Percentiles rank a stretch among this genome's conserved stretches.
These are phyloP conservation scores for Argyresthia goedartella DNA, from an alignment of 2,888 invertebrate species.

Conservation along the genomic window DNA sequence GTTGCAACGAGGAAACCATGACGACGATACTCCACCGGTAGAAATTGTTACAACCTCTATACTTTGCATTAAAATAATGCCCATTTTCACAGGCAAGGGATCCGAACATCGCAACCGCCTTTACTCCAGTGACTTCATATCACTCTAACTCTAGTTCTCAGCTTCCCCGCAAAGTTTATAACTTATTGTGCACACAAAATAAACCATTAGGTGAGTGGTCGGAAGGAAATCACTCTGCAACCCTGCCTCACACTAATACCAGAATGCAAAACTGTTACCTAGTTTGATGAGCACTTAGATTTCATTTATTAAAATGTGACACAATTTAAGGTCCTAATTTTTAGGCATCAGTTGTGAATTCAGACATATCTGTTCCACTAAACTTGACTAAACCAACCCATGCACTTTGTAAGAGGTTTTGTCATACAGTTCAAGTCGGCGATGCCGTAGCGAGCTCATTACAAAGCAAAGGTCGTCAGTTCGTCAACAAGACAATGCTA, in stretches of 20 bases:
- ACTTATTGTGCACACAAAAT: slow-evolving; percentile 56
- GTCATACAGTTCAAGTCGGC: slow-evolving; percentile 31
- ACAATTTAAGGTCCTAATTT: too few species aligned
- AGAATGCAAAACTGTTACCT: too few species aligned
- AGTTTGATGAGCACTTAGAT: too few species aligned
- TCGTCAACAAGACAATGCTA: slow-evolving; percentile 59
- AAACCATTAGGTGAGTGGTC: slow-evolving; percentile 50
- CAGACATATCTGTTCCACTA: slow-evolving; percentile 19
- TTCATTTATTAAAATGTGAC: too few species aligned
- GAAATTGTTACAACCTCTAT: slow-evolving; percentile 84
- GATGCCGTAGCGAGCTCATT: slow-evolving; percentile 42
- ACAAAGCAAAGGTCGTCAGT: slow-evolving; percentile 66
- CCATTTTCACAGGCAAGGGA: slow-evolving; percentile 80
- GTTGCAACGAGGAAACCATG: slow-evolving; percentile 24
- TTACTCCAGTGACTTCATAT: slow-evolving; percentile 52
- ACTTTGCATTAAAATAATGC: slow-evolving; percentile 94
- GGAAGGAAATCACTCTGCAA: slow-evolving; percentile 41
- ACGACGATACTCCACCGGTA: slow-evolving; percentile 61
- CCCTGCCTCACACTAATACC: slow-evolving; percentile 33
- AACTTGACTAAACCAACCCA: slow-evolving; percentile 48
- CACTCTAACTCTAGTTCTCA: slow-evolving; percentile 65
- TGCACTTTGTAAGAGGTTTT: slow-evolving; percentile 53
- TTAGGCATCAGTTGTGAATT: too few species aligned
- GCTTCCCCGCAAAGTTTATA: slow-evolving; percentile 68
- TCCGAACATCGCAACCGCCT: slow-evolving; percentile 64